Base-by-base conservation (phyloP, 2,888 invertebrate genomes). In the Leucozona laternaria region DNA sequence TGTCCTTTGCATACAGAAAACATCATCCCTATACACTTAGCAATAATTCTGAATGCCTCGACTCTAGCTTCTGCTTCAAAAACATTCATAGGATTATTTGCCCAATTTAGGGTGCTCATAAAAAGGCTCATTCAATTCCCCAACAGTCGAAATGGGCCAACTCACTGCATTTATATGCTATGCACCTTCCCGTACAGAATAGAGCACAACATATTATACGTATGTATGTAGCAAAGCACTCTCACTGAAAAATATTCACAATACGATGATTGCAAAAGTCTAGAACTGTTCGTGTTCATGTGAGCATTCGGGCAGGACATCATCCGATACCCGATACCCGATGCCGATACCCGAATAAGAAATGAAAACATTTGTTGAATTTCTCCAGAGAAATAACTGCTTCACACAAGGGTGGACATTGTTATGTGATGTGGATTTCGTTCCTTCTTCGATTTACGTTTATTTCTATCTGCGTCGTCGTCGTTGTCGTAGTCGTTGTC, bases 321-420 rank as follows among this genome's bases (percentile, higher is more conserved):
- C 17, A 60, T 10, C 53, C 43, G 28, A 43, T 45, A 7, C 3
- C 17, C 37, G 31, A 31, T 31, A 57, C 8, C 7, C 8, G 25
- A 8, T 31, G 0, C 22, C 28, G 17, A 62, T 17, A 57, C 20
- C 20, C 37, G 37, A 66, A 48, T 17, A 72, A 57, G 71, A 37
- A 68, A 62, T 68, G 70, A 84, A 84, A 75, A 64, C 79, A 75
- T 77, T 85, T 77, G 73, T 72, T 70, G 77, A 70, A 85, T 85
- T 85, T 85, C 85, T 81, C 85, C 70, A 73, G 80, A 73, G 85
- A 85, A 80, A 76, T 77, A 40, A 70, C 57, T 68, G 10, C 7
- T 25, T 71, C 37, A 45, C 34, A 55, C 53, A 72, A 72, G 76
- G 72, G 48, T 80, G 77, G 62, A 48, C 68, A 80, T 81, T 85